Evolutionary conservation across 1,140 invertebrate species (phyloP), one percentile per base, ranked within the genome.

Genomic region (Drosophila sp.): DNA sequence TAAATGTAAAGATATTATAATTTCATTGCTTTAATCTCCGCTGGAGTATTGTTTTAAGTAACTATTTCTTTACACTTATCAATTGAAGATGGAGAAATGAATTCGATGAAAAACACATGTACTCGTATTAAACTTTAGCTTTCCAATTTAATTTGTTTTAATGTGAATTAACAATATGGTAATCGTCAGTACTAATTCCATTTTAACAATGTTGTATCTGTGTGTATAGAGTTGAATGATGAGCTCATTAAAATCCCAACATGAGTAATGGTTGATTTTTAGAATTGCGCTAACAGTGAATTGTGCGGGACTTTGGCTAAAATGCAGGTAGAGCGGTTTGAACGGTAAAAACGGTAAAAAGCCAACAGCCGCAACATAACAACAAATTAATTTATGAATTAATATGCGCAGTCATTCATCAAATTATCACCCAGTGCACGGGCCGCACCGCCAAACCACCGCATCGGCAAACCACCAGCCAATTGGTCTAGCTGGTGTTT

Each of bases 351-450:
- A n/a, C n/a, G n/a, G n/a, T 80, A 76, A 79, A 84, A 72, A 67
- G 8, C 9, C 29, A 21, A 72, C 45, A 64, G 61, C 70, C 75
- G 51, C 75, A 82, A 59, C 50, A 63, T 76, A 80, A 58, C 69
- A 89, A 80, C 63, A 73, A 87, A 87, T 87, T 87, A 87, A 87
- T 87, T 87, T 89, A 76, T 82, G 67, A 89, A 87, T 87, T 87
- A 87, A 89, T 87, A 71, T 89, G 82, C 82, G 83, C 79, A 89
- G 72, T 87, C 82, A 87, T 87, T 87, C 82, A 86, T 86, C 83
- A 87, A 89, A 81, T 87, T 79, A 76, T 82, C 48, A 18, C 51
- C 65, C 64, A 54, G 54, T 11, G 43, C 58, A 34, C 18, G 21
- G 21, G 21, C 27, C 34, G 43, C 13, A 36, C n/a, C 59, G 9